Conservation (phyloP, 2,888 invertebrate genomes). For the Thymelicus sylvestris region DNA sequence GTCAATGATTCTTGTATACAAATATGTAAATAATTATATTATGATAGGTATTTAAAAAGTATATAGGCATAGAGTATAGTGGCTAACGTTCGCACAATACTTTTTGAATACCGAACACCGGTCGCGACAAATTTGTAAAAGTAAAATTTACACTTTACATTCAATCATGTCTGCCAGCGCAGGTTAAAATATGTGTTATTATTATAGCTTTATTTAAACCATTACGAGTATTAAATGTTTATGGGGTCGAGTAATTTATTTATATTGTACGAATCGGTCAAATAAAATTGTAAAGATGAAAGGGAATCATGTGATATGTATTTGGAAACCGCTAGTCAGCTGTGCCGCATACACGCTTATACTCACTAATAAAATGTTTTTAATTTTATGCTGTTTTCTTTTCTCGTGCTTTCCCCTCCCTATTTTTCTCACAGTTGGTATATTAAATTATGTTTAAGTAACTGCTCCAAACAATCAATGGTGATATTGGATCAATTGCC, state of each 20-base stretch:
- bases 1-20: slow-evolving; percentile 79
- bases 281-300: slow-evolving; percentile 51
- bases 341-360: slow-evolving; percentile 82
- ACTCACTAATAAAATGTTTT: slow-evolving; percentile 79
- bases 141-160: slow-evolving; percentile 14
- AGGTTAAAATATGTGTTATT: slow-evolving; percentile 20
- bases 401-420: slow-evolving; percentile 40
- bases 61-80: slow-evolving; percentile 64
- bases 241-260: slow-evolving; percentile 40
- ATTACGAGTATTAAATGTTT: slow-evolving; percentile 31
- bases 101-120: slow-evolving; percentile 51
- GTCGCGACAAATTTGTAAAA: slow-evolving; percentile 12
- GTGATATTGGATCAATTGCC: no score
- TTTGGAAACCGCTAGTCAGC: slow-evolving; percentile 80
- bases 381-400: slow-evolving; percentile 55
- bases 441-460: not conserved
- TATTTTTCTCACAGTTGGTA: not conserved
- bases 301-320: slow-evolving; percentile 76
- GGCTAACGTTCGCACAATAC: slow-evolving; percentile 76
- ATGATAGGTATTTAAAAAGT: slow-evolving; percentile 68
- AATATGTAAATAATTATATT: slow-evolving; percentile 56
- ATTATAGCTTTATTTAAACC: slow-evolving; percentile 29
- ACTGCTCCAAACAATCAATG: no score
- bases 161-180: slow-evolving; percentile 22
- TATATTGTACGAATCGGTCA: slow-evolving; percentile 46